Evolutionary conservation across 2,888 invertebrate genomes (phyloP).

Genomic region (Drosophila greeni): DNA sequence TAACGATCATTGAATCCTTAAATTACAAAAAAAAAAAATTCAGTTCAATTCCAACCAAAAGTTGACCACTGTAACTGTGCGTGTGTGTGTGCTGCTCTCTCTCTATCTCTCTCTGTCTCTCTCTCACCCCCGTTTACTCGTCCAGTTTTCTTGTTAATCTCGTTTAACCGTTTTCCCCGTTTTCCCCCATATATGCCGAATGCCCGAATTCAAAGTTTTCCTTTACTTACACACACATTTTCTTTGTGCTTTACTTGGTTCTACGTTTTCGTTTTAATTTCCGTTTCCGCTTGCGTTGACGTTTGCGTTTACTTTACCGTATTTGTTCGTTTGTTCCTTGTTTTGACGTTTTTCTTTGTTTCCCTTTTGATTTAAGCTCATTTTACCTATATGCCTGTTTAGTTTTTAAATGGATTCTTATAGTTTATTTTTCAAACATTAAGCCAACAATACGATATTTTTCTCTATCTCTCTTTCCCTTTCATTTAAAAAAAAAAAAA

Average conservation of each 20-base stretch:
- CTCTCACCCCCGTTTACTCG: slow-evolving; percentile 21
- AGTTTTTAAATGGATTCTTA: slow-evolving; percentile 42
- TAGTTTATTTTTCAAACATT: slow-evolving; percentile 66
- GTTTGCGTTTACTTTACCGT: slow-evolving; percentile 3
- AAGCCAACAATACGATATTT: slow-evolving; percentile 73
- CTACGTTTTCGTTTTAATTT: slow-evolving; percentile 6
- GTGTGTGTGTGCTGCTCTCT: slow-evolving; percentile 16
- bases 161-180: slow-evolving; percentile 12
- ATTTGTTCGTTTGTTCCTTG: slow-evolving; percentile 8
- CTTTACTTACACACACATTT: slow-evolving; percentile 13
- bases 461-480: slow-evolving; percentile 73
- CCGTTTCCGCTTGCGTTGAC: neutral
- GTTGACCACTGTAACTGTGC: slow-evolving; percentile 33
- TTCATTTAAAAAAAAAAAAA: slow-evolving; percentile 54
- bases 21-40: slow-evolving; percentile 1
- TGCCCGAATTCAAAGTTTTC: slow-evolving; percentile 32
- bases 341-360: slow-evolving; percentile 7
- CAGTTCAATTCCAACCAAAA: slow-evolving; percentile 5
- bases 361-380: slow-evolving; percentile 15
- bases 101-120: slow-evolving; percentile 13
- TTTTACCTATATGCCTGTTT: slow-evolving; percentile 39
- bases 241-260: slow-evolving; percentile 17
- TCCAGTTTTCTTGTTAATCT: slow-evolving; percentile 31
- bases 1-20: slow-evolving; percentile 14
- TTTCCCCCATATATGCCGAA: slow-evolving; percentile 22